Conservation (phyloP, 2,888 invertebrate species). For the Tenthredo notha region DNA sequence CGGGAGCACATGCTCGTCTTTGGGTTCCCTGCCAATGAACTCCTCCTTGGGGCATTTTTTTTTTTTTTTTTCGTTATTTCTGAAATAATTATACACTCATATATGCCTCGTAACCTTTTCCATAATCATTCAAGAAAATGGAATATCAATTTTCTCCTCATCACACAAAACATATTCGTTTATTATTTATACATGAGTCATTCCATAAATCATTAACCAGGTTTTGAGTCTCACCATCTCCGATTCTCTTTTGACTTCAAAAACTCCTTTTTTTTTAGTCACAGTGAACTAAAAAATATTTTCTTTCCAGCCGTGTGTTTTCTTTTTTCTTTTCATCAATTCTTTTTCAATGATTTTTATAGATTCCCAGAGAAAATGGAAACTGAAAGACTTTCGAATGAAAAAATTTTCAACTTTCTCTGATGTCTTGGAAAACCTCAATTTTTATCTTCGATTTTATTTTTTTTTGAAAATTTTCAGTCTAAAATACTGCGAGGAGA, state of each 20-base stretch:
- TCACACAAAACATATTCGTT: neutral
- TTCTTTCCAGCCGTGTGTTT: neutral
- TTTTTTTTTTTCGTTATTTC: too few species aligned
- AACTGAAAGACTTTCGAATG: neutral
- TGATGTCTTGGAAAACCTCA: neutral
- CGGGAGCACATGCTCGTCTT: constrained; percentile 79
- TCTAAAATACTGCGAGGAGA: neutral
- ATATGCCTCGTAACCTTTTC: neutral
- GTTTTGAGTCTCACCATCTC: neutral
- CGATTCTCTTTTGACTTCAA: neutral
- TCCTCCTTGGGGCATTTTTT: constrained; percentile 74
- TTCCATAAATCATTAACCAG: neutral
- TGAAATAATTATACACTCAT: neutral
- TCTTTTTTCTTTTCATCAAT: neutral
- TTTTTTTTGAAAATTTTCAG: neutral
- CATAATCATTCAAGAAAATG: neutral
- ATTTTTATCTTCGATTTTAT: neutral
- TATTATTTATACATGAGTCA: neutral
- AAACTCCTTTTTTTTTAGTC: neutral
- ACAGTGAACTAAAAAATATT: neutral
- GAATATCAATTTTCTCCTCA: neutral
- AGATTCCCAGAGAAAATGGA: neutral
- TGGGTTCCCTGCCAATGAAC: constrained; percentile 76
- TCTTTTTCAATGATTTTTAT: neutral
- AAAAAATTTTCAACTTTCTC: neutral